Base-by-base conservation (phyloP, 2,797 vertebrate species). In the Dallia pectoralis region DNA sequence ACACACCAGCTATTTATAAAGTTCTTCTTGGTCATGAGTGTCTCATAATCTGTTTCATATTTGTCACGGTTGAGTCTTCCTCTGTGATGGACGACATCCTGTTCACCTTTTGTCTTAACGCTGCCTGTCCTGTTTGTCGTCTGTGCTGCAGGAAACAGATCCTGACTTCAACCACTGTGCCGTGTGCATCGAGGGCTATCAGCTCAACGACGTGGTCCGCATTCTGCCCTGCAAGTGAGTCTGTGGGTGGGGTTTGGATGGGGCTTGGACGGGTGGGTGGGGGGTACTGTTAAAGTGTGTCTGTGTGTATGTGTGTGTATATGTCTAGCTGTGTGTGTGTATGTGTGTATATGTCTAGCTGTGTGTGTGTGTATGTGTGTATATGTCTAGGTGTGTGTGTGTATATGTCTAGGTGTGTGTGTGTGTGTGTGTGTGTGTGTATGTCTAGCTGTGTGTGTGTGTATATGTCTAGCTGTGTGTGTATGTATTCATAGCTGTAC, bases 211-310 rank as follows among this genome's bases (percentile, higher is more conserved):
- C 40, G 95, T 99, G 76, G 96, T 99, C 64, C 95, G 97, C 32
- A 94, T 99, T 81, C 94, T 99, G 62, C 97, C 97, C 7, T 99
- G 97, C 97, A 99, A 99, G 97, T 99, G 92, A 93, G 97, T 91
- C 66, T 75, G 25, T 33, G 40, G 27, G n/a, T 65, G 51, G 15
- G 7, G n/a, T n/a, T n/a, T n/a, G 15, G 19, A 15, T 4, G n/a
- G 53, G 18, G 18, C 15, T 4, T 61, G 48, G 19, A 53, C 25
- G 62, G 49, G 61, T 36, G 44, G 14, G 32, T 25, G 29, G 29
- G 15, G 29, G 53, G 47, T 51, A 44, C 30, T 44, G 22, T 25
- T 36, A 3, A 3, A 16, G 15, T 12, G 47, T 2, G 47, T 12
- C 2, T 48, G 47, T 11, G 47, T 2, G 48, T 15, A 15, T 2